Base-by-base conservation (phyloP, 1,140 invertebrate species). In the Pomacea maculata region DNA sequence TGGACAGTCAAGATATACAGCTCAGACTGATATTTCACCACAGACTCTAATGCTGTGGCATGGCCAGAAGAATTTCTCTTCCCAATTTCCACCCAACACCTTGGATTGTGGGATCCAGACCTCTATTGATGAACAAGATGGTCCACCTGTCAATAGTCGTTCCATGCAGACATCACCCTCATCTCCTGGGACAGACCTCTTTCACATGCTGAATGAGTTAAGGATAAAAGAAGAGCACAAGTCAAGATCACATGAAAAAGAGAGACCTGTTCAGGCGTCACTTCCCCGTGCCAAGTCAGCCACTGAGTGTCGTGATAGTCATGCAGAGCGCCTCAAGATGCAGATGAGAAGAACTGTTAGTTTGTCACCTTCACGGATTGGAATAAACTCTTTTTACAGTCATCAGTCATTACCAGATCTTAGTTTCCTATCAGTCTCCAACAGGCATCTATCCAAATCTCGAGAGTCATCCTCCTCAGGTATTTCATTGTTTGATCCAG, bases 21-120 rank as follows among this genome's bases (percentile, higher is more conserved):
- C 83, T 67, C 83, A 84, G n/a, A 88, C 88, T 0, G 67, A 79
- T 19, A 84, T 89, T 14, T 89, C 88, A 10, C 88, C 88, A 11
- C 83, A 86, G 11, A 88, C 88, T 64, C 85, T 90, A 0, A 88
- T 84, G 7, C 82, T 89, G 15, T 90, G 89, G 89, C 84, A 86
- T 68, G 89, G 89, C 17, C 89, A 88, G n/a, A 90, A 86, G 81
- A 89, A 89, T 68, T 88, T 90, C 76, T 85, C 86, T 10, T 83
- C 87, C 10, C 89, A 90, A 84, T 90, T 90, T 76, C 89, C 89
- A n/a, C 89, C 89, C 52, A 85, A 82, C 63, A 87, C 88, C 14
- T 85, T 84, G 70, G 89, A 90, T 79, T 89, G 85, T 86, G 86
- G 85, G 5, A 85, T 90, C 54, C 89, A 90, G 80, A 87, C 89